phyloP scores from a whole-genome alignment of 1,140 invertebrate species.

The Sminthurides bifidus region DNA sequence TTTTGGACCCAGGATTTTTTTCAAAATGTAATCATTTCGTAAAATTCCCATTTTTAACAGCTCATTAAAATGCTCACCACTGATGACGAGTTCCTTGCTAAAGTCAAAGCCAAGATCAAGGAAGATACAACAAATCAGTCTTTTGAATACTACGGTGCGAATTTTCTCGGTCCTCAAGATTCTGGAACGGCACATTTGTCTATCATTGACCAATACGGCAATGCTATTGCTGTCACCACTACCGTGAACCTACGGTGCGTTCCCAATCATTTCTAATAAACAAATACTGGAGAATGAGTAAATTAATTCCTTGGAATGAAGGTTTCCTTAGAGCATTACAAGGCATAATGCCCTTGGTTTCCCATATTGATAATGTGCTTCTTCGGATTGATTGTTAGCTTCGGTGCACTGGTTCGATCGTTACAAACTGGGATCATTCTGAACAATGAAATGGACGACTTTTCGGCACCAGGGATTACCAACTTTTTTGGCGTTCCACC shows the following conservation, averaged over 20 bases:
- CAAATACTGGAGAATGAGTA: no score
- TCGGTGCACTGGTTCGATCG: constrained; percentile 63
- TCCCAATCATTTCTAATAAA: no score
- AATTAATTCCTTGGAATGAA: neutral
- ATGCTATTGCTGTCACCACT: constrained; percentile 84
- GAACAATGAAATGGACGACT: constrained; percentile 94
- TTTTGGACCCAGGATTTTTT: constrained; percentile 78
- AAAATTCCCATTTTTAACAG: constrained; percentile 38
- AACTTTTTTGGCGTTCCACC: constrained; percentile 69
- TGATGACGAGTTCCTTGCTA: constrained; percentile 45
- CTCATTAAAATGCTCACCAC: constrained; percentile 52
- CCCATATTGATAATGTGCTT: no score
- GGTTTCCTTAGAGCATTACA: no score
- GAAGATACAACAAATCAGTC: constrained; percentile 56
- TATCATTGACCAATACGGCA: constrained; percentile 70
- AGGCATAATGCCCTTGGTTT: no score
- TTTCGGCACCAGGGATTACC: constrained; percentile 60
- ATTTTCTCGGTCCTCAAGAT: constrained; percentile 47
- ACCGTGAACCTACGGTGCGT: constrained; percentile 84
- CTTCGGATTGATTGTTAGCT: no score
- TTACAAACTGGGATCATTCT: constrained; percentile 76
- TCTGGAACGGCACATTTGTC: constrained; percentile 84
- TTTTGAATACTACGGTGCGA: constrained; percentile 55
- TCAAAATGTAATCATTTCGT: constrained; percentile 73
- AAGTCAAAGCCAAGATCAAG: constrained; percentile 50